Percentiles rank a stretch among this genome's conserved stretches.
Evolutionary conservation across 2,797 vertebrate species (phyloP).

Genomic region (Acridotheres tristis): DNA sequence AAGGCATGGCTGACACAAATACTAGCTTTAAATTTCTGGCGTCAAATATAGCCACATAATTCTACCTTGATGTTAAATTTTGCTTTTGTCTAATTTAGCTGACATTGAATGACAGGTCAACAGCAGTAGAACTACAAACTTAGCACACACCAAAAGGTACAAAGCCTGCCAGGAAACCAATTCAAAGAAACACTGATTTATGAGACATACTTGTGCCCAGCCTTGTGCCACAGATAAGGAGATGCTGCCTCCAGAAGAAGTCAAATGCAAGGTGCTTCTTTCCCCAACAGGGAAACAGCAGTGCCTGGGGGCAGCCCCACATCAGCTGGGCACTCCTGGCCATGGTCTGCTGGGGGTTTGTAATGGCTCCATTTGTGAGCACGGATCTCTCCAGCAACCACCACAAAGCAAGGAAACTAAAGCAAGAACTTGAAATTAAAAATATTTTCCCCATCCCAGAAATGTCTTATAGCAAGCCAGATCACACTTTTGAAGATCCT

Average conservation of each 20-base stretch:
- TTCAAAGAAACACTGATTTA: neutral
- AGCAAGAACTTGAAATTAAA: neutral
- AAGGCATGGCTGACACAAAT: neutral
- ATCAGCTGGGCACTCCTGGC: fast-evolving
- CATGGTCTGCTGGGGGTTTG: neutral
- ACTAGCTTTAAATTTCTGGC: neutral
- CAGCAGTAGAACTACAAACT: neutral
- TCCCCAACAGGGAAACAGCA: neutral
- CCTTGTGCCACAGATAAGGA: neutral
- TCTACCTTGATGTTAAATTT: neutral
- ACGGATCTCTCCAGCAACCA: neutral
- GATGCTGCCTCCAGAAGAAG: neutral
- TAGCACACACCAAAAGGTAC: neutral
- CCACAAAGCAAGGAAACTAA: neutral
- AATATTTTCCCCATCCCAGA: neutral
- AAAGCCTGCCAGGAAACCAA: neutral
- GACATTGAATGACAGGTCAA: neutral
- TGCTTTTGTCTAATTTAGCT: neutral
- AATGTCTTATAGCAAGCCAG: neutral
- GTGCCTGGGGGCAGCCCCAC: neutral
- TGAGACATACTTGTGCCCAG: neutral
- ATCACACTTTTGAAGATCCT: neutral
- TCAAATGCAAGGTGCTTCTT: neutral
- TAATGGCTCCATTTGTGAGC: neutral
- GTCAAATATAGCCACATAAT: neutral